Percentiles rank a stretch among this genome's conserved stretches.
Evolutionary conservation across 2,113 vertebrate genomes (phyloP).

Genomic region (Pelodiscus sinensis): DNA sequence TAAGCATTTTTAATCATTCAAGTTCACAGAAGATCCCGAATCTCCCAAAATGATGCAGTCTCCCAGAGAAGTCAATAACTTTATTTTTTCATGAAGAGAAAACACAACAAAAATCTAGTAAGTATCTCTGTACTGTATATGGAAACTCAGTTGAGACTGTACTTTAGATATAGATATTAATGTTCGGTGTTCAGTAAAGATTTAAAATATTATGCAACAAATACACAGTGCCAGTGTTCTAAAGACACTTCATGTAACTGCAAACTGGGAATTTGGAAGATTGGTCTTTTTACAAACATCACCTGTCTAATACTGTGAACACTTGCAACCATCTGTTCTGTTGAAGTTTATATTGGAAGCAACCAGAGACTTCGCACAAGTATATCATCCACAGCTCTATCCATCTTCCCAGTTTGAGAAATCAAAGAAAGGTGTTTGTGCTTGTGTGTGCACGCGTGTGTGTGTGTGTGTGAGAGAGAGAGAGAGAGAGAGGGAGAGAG

Average conservation of each 20-base stretch:
- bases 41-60: conserved; percentile 27
- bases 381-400: background rate
- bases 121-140: background rate
- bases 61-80: background rate
- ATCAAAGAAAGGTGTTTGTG: background rate
- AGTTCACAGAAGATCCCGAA: conserved; percentile 21
- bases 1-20: conserved; percentile 53
- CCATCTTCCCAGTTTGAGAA: background rate
- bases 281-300: background rate
- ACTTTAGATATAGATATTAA: background rate
- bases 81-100: background rate
- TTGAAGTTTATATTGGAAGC: background rate
- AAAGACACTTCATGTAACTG: background rate
- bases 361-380: background rate
- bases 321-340: background rate
- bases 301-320: background rate
- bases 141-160: conserved; percentile 12
- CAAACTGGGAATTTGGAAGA: background rate
- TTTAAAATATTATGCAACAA: background rate
- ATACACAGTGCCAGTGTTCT: background rate
- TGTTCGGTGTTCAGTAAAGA: background rate
- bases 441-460: background rate
- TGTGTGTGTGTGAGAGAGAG: background rate
- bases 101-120: background rate
- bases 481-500: background rate